These are phyloP conservation scores for Drosophila arizonae DNA, from an alignment of 1,140 invertebrate genomes.

Conservation along the genomic window DNA sequence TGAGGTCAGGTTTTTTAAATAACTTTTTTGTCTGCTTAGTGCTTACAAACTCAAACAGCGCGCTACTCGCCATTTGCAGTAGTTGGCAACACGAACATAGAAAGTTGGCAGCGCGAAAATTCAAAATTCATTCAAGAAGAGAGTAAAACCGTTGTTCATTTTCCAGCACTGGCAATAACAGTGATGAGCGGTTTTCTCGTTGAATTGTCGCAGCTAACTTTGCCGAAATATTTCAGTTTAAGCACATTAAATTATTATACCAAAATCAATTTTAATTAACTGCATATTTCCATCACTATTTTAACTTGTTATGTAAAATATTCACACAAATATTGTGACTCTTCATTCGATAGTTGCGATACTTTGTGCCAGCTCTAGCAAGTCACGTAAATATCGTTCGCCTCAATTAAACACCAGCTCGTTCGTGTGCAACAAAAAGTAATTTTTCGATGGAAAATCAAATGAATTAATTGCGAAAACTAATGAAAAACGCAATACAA, in stretches of 20 bases:
- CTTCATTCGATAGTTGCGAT: conserved; percentile 12
- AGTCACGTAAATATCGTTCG: conserved; percentile 26
- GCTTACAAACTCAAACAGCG: conserved; percentile 1
- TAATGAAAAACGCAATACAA: conserved; percentile 15
- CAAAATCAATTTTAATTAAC: not conserved
- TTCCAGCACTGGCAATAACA: conserved; percentile 20
- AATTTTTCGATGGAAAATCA: conserved; percentile 39
- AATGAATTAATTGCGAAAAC: conserved; percentile 25
- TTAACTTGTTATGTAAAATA: not conserved
- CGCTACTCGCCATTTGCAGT: not conserved
- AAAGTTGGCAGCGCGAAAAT: not conserved
- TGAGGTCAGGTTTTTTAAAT: not conserved
- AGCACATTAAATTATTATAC: not conserved
- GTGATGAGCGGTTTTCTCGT: not conserved
- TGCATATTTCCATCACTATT: not conserved
- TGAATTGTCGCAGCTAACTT: not conserved
- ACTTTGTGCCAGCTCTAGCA: conserved; percentile 18
- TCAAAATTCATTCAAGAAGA: not conserved
- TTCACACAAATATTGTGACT: not conserved
- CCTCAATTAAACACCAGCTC: conserved; percentile 18
- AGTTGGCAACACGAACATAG: conserved; percentile 7
- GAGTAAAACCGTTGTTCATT: not conserved
- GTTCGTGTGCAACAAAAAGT: conserved; percentile 35
- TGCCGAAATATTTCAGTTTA: not conserved
- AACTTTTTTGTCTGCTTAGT: not conserved